Evolutionary conservation across 2,888 invertebrate genomes (phyloP), one percentile per base, ranked within the genome.

Genomic region (Drosophila yooni): DNA sequence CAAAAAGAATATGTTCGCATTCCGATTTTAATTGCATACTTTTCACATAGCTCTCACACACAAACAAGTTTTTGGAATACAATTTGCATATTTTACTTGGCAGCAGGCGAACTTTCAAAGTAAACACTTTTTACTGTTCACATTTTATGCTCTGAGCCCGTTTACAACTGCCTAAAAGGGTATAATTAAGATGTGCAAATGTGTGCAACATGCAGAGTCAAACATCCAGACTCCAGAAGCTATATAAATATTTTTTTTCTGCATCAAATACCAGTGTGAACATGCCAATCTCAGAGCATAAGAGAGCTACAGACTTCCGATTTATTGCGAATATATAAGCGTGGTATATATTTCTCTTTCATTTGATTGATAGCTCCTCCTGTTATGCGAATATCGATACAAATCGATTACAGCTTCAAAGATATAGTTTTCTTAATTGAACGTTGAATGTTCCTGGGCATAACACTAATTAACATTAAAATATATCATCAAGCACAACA

Each of bases 1-100:
- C 64, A 38, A 38, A 64, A 11, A 31, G 29, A 21, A 52, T 62
- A 38, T 59, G 53, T 50, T 51, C 58, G 31, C 50, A 40, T 52
- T 53, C 59, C 40, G 53, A 70, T 75, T 81, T 88, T 88, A 83
- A 88, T 88, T 85, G 66, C 81, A 68, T 70, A 73, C 69, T 68
- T 75, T 79, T 38, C 21, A 61, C 46, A 29, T 64, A n/a, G 40
- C 52, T 13, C 18, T 27, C 46, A 51, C 43, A 48, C 46, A 34
- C 29, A 25, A 15, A 51, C 38, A 1, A 57, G 58, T 53, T 71
- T 60, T 60, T 68, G 50, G 64, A 64, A 66, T 71, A 75, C 21
- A 64, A 78, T 78, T 78, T 79, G 65, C 79, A 79, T 75, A 79
- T 51, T 52, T 79, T 69, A 76, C 76, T 66, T 51, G 38, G 58